These are phyloP conservation scores for Megaceryle maxima DNA, from an alignment of 2,113 vertebrate genomes.

Conservation along the genomic window DNA sequence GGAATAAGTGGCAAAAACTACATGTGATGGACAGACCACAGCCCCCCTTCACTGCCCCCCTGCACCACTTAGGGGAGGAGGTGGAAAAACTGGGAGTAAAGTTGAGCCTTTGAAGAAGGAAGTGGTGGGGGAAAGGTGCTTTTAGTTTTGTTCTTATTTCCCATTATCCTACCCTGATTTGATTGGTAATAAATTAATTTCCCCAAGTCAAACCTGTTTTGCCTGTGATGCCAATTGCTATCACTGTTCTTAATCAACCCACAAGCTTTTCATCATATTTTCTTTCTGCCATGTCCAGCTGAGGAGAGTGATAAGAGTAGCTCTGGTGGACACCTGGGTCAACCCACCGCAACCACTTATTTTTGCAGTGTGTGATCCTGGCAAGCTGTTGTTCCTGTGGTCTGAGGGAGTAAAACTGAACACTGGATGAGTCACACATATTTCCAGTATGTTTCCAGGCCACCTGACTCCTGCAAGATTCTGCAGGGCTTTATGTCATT, in stretches of 20 bases:
- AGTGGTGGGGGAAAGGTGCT: not conserved
- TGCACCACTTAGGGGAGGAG: not conserved
- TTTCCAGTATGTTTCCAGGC: not conserved
- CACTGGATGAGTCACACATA: not conserved
- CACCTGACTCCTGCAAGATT: slow-evolving; percentile 18
- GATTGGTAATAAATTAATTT: not conserved
- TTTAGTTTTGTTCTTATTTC: not conserved
- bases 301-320: not conserved
- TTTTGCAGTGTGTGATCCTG: not conserved
- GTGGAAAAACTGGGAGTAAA: not conserved
- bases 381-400: not conserved
- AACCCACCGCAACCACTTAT: not conserved
- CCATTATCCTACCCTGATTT: not conserved
- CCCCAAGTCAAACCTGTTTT: not conserved
- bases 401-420: not conserved
- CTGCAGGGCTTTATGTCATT: not conserved
- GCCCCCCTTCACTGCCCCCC: accelerated
- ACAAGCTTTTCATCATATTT: not conserved
- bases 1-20: not conserved
- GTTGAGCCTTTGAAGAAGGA: not conserved
- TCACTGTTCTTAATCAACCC: not conserved
- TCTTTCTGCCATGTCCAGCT: not conserved
- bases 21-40: not conserved
- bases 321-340: not conserved
- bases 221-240: not conserved